Evolutionary conservation across 2,113 vertebrate species (phyloP), one percentile per base, ranked within the genome.

Genomic region (Lepus europaeus): DNA sequence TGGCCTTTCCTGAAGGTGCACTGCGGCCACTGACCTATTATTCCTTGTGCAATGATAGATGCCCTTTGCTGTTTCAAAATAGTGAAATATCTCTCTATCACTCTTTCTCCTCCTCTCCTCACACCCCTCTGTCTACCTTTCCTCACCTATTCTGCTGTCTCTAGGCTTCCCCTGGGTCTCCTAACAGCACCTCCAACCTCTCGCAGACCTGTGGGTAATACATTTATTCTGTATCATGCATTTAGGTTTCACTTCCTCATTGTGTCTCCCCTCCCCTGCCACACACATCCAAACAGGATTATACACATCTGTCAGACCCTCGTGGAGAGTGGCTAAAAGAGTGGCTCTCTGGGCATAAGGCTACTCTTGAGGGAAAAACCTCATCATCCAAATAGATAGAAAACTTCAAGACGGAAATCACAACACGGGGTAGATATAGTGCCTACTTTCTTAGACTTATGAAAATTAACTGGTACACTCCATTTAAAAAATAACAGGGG

Each of bases 41-140:
- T 13, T 63, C 23, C 29, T 31, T 89, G 49, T 64, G 27, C 31
- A 49, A 29, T 77, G 91, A 79, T 76, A 89, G 61, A 84, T 84
- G 70, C 9, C 22, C 64, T 70, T 69, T 61, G 89, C 45, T 72
- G 33, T 66, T 89, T 93, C 39, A 70, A 89, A 91, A 89, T 63
- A 45, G 45, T 7, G 45, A 45, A 45, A 45, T 45, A 45, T 8
- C 45, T 45, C 6, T 7, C 45, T 45, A 6, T 45, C 45, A 7
- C 45, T 45, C 45, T 45, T 7, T 45, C 45, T 45, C 45, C 6
- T 45, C 45, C 6, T 7, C 33, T 36, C 12, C 13, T 11, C 22
- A 27, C n/a, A 6, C 27, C 27, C 74, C 23, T 9, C 27, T 83
- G 1, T 79, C 31, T 77, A 5, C 73, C 14, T 31, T 6, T 90